phyloP scores from a whole-genome alignment of 2,113 vertebrate species.

The Corydoras sp. region DNA sequence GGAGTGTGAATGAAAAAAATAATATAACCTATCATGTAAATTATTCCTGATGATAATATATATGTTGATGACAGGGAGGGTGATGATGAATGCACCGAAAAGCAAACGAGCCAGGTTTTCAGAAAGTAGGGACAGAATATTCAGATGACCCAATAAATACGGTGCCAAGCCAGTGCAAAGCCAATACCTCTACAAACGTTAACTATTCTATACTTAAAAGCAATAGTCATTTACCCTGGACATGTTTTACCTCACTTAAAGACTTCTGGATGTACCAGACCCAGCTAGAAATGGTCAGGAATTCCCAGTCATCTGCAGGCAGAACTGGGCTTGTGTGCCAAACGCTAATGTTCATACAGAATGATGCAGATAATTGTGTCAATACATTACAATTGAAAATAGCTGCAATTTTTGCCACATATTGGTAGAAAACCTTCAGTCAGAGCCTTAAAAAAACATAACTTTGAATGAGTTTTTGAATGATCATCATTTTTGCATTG shows the following conservation, averaged over 20 bases:
- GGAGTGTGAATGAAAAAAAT: conserved; percentile 40
- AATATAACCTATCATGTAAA: conserved; percentile 37
- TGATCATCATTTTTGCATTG: too few relatives aligned
- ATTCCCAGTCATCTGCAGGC: conserved; percentile 21
- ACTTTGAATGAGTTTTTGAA: too few relatives aligned
- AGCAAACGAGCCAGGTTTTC: not conserved
- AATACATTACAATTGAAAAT: too few relatives aligned
- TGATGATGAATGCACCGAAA: conserved; percentile 13
- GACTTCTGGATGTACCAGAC: conserved; percentile 18
- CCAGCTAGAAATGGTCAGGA: conserved; percentile 13
- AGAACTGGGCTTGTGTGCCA: conserved; percentile 24
- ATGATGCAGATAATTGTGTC: not conserved
- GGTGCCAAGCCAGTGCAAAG: conserved; percentile 4
- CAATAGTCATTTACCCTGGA: conserved; percentile 19
- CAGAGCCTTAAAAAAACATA: not conserved
- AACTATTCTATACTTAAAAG: conserved; percentile 1
- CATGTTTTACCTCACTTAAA: conserved; percentile 9
- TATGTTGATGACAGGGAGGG: conserved; percentile 25
- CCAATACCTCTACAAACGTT: not conserved
- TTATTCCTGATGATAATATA: conserved; percentile 45
- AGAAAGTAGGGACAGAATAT: conserved; percentile 15
- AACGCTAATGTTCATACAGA: not conserved
- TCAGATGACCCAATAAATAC: conserved; percentile 18
- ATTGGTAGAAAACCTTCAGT: not conserved
- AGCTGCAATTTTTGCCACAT: too few relatives aligned